Conservation (phyloP, 1,140 invertebrate genomes). For the Atopsyche davidsoni region DNA sequence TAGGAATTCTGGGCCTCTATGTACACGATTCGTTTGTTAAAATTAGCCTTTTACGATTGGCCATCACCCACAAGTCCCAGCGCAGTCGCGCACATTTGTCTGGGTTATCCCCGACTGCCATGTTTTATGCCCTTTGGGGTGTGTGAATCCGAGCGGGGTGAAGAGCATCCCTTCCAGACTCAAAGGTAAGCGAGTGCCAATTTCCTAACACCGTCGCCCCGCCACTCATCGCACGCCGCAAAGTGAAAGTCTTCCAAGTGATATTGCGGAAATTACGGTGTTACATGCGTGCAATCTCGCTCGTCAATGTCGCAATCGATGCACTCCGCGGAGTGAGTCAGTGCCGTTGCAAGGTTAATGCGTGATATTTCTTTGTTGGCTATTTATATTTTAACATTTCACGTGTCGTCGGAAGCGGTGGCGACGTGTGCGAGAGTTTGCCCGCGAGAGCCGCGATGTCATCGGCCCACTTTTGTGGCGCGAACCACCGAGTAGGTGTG, state of each 20-base stretch:
- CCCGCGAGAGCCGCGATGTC: conserved; percentile 15
- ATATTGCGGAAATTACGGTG: conserved; percentile 21
- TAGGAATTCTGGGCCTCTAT: conserved; percentile 15
- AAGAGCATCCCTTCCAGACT: conserved; percentile 19
- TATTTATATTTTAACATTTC: conserved; percentile 19
- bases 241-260: conserved; percentile 20
- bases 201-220: conserved; percentile 9
- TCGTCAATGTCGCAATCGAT: conserved; percentile 22
- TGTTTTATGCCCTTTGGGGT: conserved; percentile 22
- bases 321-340: conserved; percentile 18
- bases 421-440: conserved; percentile 10
- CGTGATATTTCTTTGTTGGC: conserved; percentile 9
- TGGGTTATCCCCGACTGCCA: conserved; percentile 25
- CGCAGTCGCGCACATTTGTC: conserved; percentile 22
- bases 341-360: conserved; percentile 19
- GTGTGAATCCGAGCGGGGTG: conserved; percentile 18
- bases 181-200: conserved; percentile 16
- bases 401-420: conserved; percentile 16
- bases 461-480: conserved; percentile 24
- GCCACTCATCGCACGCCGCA: conserved; percentile 13
- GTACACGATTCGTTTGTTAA: conserved; percentile 20
- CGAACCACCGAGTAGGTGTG: conserved; percentile 10
- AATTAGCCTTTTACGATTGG: conserved; percentile 24
- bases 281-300: conserved; percentile 22
- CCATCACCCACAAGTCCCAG: conserved; percentile 12